Evolutionary conservation across 2,797 vertebrate genomes (phyloP).

Genomic region (Coranthus polyacanthus): DNA sequence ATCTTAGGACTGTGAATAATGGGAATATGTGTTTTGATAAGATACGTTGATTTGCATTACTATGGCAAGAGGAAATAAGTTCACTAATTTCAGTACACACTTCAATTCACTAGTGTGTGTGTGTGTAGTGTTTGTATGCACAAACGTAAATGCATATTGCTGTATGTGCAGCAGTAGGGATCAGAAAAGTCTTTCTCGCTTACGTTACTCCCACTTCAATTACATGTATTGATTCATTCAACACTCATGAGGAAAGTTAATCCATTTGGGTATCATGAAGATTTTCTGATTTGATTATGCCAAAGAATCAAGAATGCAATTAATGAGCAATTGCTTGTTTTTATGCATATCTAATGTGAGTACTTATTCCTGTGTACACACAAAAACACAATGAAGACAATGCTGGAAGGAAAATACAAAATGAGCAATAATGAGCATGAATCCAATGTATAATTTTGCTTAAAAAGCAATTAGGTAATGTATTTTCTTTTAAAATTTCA

Average conservation of each 20-base stretch:
- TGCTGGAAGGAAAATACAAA: neutral
- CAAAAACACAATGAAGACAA: conserved; percentile 1
- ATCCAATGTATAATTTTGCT: neutral
- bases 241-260: conserved; percentile 39
- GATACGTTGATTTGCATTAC: conserved; percentile 39
- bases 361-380: neutral
- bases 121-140: neutral
- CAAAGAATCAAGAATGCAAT: conserved; percentile 34
- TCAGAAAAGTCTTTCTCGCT: conserved; percentile 4
- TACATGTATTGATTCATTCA: conserved; percentile 52
- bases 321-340: conserved; percentile 46
- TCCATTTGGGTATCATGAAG: conserved; percentile 39
- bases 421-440: neutral
- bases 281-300: conserved; percentile 42
- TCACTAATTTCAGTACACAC: conserved; percentile 11
- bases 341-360: conserved; percentile 31
- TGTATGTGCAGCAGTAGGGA: neutral
- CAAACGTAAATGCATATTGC: neutral
- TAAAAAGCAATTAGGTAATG: neutral
- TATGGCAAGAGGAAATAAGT: conserved; percentile 40
- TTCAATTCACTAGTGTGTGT: conserved; percentile 7
- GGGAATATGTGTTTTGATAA: neutral
- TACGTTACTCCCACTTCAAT: conserved; percentile 40
- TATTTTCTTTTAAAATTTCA: neutral
- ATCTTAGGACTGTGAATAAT: conserved; percentile 2